Percentiles rank a stretch among this genome's conserved stretches.
Conservation (phyloP, 2,888 invertebrate genomes). For the Mesorhabditis spiculigera region DNA sequence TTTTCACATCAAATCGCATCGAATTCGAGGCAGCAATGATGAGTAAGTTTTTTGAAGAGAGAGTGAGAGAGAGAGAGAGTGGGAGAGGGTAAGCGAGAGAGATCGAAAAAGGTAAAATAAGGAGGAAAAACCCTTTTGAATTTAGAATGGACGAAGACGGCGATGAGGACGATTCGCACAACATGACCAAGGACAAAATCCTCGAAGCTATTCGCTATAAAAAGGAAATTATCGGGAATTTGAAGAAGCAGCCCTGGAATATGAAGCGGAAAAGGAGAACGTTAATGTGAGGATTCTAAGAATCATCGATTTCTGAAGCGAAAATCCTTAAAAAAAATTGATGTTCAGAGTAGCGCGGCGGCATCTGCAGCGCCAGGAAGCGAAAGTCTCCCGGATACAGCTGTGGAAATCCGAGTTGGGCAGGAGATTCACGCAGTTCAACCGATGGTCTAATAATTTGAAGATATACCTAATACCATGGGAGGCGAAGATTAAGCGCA, state of each 20-base stretch:
- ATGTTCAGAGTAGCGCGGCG: conserved; percentile 57
- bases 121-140: conserved; percentile 5
- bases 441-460: conserved; percentile 80
- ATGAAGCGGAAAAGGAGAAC: conserved; percentile 59
- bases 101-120: not conserved
- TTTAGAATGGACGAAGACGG: conserved; percentile 50
- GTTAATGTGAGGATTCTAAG: conserved; percentile 31
- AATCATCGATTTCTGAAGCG: not conserved
- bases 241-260: conserved; percentile 59
- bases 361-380: conserved; percentile 59
- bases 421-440: conserved; percentile 71
- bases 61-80: too few relatives aligned
- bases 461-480: conserved; percentile 85
- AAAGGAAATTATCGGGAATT: conserved; percentile 59
- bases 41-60: conserved; percentile 14
- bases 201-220: conserved; percentile 59
- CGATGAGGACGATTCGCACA: conserved; percentile 32
- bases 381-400: conserved; percentile 57
- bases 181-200: conserved; percentile 47
- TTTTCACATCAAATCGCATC: conserved; percentile 36
- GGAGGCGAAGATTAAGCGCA: conserved; percentile 90
- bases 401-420: conserved; percentile 54
- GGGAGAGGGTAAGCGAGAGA: not conserved
- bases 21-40: conserved; percentile 12
- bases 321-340: too few relatives aligned